phyloP scores from a whole-genome alignment of 2,113 vertebrate species.

The Toxotes chatareus region DNA sequence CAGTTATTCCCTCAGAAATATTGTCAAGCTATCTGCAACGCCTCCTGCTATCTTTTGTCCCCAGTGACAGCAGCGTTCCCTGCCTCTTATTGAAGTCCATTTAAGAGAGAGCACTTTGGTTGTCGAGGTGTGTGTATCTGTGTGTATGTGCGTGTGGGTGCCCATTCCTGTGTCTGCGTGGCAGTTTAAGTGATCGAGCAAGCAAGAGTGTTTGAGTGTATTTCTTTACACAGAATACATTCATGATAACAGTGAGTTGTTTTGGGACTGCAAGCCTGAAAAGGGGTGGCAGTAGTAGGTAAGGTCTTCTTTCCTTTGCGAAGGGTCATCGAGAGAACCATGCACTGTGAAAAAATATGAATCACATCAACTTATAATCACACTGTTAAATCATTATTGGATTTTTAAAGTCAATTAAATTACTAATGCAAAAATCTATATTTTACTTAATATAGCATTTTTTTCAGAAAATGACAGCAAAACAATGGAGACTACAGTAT shows the following conservation, averaged over 20 bases:
- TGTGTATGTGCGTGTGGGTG: slow-evolving; percentile 38
- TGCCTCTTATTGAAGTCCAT: slow-evolving; percentile 81
- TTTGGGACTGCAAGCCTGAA: slow-evolving; percentile 60
- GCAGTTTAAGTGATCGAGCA: slow-evolving; percentile 70
- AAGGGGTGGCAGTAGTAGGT: slow-evolving; percentile 64
- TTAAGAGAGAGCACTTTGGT: slow-evolving; percentile 89
- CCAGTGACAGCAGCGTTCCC: slow-evolving; percentile 72
- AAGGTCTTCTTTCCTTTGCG: slow-evolving; percentile 40
- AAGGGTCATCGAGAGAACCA: slow-evolving; percentile 26
- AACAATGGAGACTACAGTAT: slow-evolving; percentile 29
- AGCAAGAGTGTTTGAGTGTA: slow-evolving; percentile 63
- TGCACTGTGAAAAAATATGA: slow-evolving; percentile 41
- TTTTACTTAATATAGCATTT: slow-evolving; percentile 20
- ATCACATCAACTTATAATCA: slow-evolving; percentile 37
- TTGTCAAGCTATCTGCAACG: slow-evolving; percentile 74
- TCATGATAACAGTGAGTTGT: slow-evolving; percentile 78
- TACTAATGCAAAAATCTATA: slow-evolving; percentile 15
- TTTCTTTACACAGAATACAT: slow-evolving; percentile 80
- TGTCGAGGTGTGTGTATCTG: slow-evolving; percentile 75
- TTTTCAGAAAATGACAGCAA: slow-evolving; percentile 20
- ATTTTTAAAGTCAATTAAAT: slow-evolving; percentile 26
- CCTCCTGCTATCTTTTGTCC: slow-evolving; percentile 71
- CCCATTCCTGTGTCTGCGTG: slow-evolving; percentile 59
- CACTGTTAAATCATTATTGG: slow-evolving; percentile 13
- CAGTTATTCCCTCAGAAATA: slow-evolving; percentile 81